Evolutionary conservation across 2,888 invertebrate genomes (phyloP).

Genomic region (Lobophora halterata): DNA sequence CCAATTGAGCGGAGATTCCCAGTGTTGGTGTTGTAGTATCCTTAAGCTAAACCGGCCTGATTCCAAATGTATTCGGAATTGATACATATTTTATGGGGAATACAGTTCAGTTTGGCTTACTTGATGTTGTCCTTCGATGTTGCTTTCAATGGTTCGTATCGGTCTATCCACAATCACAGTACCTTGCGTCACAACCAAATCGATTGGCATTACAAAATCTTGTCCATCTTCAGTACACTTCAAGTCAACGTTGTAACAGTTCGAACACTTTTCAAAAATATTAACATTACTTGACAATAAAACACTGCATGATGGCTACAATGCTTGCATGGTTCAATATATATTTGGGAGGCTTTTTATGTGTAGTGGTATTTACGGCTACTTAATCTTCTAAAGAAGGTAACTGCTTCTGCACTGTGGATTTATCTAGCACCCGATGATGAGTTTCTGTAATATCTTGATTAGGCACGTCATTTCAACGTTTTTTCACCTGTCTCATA

Average conservation of each 20-base stretch:
- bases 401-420: conserved; percentile 43
- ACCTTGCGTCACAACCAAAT: conserved; percentile 58
- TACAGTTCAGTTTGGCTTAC: conserved; percentile 62
- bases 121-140: conserved; percentile 79
- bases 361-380: conserved; percentile 59
- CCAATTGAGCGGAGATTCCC: conserved; percentile 70
- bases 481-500: conserved; percentile 15
- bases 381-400: conserved; percentile 36
- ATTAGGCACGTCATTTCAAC: conserved; percentile 14
- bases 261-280: conserved; percentile 47
- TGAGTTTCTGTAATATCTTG: conserved; percentile 21
- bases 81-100: conserved; percentile 8
- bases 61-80: conserved; percentile 19
- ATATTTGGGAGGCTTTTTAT: conserved; percentile 72
- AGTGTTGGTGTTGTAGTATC: conserved; percentile 71
- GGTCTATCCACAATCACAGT: conserved; percentile 71
- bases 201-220: conserved; percentile 52
- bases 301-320: conserved; percentile 72
- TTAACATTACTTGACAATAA: conserved; percentile 48
- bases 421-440: conserved; percentile 28
- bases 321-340: conserved; percentile 70
- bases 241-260: conserved; percentile 54
- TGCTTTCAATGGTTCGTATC: conserved; percentile 76
- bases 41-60: conserved; percentile 57
- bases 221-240: conserved; percentile 55